Conservation (phyloP, 2,888 invertebrate genomes). For the Andricus quercusramuli region DNA sequence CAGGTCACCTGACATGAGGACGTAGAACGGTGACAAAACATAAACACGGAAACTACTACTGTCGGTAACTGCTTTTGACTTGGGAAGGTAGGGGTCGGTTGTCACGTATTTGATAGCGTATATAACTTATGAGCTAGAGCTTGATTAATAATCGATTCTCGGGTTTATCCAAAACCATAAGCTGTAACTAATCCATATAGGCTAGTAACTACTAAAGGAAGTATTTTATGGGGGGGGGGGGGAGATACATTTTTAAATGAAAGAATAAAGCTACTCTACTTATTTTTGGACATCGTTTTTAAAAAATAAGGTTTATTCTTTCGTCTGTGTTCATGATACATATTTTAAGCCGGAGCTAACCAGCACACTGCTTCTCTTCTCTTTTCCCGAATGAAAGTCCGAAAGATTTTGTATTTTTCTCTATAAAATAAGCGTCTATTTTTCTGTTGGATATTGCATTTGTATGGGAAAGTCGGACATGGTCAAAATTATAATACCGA, state of each 20-base stretch:
- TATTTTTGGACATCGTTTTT: background rate
- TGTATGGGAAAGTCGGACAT: too few relatives aligned
- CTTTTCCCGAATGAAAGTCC: too few relatives aligned
- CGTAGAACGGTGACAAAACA: slow-evolving; percentile 17
- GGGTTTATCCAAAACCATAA: slow-evolving; percentile 5
- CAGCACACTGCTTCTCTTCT: too few relatives aligned
- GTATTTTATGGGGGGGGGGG: too few relatives aligned
- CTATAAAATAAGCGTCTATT: too few relatives aligned
- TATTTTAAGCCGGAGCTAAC: too few relatives aligned
- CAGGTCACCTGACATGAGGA: slow-evolving; percentile 35
- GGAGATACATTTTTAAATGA: background rate
- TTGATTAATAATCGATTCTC: slow-evolving; percentile 23
- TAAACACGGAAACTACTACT: slow-evolving; percentile 20
- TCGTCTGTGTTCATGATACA: too few relatives aligned
- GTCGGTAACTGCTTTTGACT: slow-evolving; percentile 18
- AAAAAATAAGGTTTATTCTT: too few relatives aligned
- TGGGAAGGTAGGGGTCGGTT: background rate
- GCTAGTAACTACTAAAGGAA: too few relatives aligned
- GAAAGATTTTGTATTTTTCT: too few relatives aligned
- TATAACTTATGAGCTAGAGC: slow-evolving; percentile 10
- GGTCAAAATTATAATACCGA: too few relatives aligned
- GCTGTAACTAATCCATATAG: background rate
- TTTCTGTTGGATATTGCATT: too few relatives aligned
- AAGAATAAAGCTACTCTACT: background rate
- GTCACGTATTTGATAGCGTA: slow-evolving; percentile 22